These are phyloP conservation scores for Phalacrocorax aristotelis DNA, from an alignment of 2,113 vertebrate species.

Conservation along the genomic window DNA sequence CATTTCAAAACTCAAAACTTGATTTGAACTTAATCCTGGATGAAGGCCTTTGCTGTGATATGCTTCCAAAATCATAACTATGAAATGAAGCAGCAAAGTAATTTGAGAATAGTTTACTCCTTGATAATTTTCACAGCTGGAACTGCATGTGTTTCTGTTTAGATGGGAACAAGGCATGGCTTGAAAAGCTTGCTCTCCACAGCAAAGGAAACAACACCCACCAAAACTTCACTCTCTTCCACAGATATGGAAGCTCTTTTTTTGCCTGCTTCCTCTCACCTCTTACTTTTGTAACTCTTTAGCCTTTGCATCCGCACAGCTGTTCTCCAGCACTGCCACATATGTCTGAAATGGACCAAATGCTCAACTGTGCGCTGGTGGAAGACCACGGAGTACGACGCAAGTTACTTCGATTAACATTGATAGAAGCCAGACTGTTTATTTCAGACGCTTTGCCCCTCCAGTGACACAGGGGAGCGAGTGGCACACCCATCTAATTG, in stretches of 20 bases:
- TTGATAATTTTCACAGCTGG: slow-evolving; percentile 14
- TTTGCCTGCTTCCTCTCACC: not conserved
- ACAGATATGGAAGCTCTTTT: not conserved
- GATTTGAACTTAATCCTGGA: not conserved
- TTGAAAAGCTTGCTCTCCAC: not conserved
- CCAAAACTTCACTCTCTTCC: not conserved
- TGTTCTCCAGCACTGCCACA: not conserved
- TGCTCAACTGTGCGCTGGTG: rapidly evolving
- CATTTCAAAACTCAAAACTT: slow-evolving; percentile 11
- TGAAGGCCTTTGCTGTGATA: slow-evolving; percentile 9
- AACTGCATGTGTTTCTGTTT: not conserved
- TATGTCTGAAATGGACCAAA: not conserved
- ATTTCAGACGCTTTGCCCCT: not conserved
- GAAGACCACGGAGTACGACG: not conserved
- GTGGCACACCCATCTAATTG: not conserved
- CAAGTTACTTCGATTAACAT: not conserved
- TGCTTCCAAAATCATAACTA: not conserved
- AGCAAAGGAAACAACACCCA: not conserved
- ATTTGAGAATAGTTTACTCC: not conserved
- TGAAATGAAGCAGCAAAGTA: slow-evolving; percentile 16
- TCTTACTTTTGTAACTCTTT: not conserved
- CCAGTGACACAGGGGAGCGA: not conserved
- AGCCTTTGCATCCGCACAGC: not conserved
- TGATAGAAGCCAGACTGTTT: not conserved
- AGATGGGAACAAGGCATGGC: not conserved